Evolutionary conservation across 2,888 invertebrate genomes (phyloP).

Genomic region (Mermis nigrescens): DNA sequence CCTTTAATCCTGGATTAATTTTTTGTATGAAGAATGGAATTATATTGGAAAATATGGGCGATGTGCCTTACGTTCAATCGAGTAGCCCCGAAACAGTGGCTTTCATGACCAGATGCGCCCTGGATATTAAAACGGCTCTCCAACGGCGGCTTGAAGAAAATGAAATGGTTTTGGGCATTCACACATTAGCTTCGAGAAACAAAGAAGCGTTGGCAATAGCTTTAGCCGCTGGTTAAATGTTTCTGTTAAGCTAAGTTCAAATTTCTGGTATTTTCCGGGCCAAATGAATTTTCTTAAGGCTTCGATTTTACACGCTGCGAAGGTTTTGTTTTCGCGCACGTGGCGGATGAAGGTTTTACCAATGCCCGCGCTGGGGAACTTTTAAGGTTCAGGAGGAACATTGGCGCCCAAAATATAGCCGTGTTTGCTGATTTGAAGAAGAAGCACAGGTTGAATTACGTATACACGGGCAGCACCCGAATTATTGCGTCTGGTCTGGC

Average conservation of each 20-base stretch:
- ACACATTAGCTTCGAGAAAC: constrained; percentile 57
- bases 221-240: constrained; percentile 42
- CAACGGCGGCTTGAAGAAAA: constrained; percentile 26
- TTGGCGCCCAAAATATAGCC: constrained; percentile 49
- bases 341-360: constrained; percentile 60
- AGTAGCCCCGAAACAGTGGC: constrained; percentile 49
- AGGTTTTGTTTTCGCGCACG: constrained; percentile 54
- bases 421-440: constrained; percentile 64
- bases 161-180: constrained; percentile 33
- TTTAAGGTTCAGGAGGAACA: constrained; percentile 47
- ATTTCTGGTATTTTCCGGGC: neutral
- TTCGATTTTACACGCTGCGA: constrained; percentile 50
- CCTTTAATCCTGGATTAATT: no score
- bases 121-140: constrained; percentile 42
- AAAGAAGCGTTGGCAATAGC: constrained; percentile 55
- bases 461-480: no score
- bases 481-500: no score
- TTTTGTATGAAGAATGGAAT: constrained; percentile 51
- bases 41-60: constrained; percentile 59
- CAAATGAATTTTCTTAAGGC: constrained; percentile 16
- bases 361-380: constrained; percentile 54
- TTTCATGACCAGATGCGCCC: constrained; percentile 47
- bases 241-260: neutral
- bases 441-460: constrained; percentile 64
- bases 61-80: constrained; percentile 49